Evolutionary conservation across 2,113 vertebrate genomes (phyloP).

Genomic region (Nerophis lumbriciformis): DNA sequence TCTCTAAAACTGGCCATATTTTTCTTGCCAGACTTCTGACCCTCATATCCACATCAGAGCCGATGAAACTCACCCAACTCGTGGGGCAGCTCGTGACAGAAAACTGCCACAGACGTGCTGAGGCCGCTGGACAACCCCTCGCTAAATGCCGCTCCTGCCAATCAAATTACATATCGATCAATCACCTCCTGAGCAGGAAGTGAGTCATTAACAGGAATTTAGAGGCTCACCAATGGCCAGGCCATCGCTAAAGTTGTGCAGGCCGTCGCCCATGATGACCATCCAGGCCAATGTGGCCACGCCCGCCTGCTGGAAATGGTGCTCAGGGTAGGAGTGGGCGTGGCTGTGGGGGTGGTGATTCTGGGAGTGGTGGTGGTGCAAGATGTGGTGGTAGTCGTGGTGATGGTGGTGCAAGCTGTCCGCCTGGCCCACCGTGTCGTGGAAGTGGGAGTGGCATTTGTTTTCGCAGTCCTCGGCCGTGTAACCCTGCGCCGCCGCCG

Average conservation of each 20-base stretch:
- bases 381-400: constrained; percentile 97
- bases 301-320: constrained; percentile 88
- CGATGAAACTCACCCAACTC: constrained; percentile 81
- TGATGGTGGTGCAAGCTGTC: constrained; percentile 92
- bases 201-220: not conserved
- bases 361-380: constrained; percentile 96
- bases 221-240: constrained; percentile 79
- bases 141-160: constrained; percentile 89
- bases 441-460: constrained; percentile 97
- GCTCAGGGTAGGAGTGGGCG: constrained; percentile 86
- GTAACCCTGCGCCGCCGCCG: constrained; percentile 71
- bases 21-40: too few relatives aligned
- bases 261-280: constrained; percentile 97
- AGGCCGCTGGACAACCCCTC: constrained; percentile 92
- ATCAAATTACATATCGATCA: not conserved
- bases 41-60: too few relatives aligned
- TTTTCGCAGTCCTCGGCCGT: constrained; percentile 89
- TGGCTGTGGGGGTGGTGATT: constrained; percentile 97
- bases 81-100: constrained; percentile 95
- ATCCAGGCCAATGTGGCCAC: constrained; percentile 95
- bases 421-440: constrained; percentile 89
- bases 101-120: constrained; percentile 95
- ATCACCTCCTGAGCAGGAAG: not conserved
- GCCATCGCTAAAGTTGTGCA: constrained; percentile 96
- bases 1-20: too few relatives aligned